Conservation (phyloP, 2,797 vertebrate genomes). For the Sciaenops ocellatus region DNA sequence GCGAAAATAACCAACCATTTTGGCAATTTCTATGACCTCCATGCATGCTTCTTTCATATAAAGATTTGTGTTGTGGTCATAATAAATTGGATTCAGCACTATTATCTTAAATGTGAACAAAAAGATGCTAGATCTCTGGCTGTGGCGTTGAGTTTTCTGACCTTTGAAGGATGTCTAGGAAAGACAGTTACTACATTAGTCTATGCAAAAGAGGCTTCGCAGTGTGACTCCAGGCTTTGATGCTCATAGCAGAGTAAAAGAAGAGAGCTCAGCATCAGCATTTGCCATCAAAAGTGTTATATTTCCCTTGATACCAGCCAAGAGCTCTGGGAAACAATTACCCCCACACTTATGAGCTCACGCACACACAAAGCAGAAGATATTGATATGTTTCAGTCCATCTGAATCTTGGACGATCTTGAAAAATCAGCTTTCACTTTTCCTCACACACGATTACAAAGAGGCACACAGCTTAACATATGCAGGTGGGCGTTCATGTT, state of each 20-base stretch:
- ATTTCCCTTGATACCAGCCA: conserved; percentile 65
- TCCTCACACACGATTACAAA: conserved; percentile 18
- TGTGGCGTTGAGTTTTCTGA: conserved; percentile 35
- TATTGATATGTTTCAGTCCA: conserved; percentile 37
- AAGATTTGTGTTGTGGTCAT: neutral
- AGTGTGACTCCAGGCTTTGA: conserved; percentile 56
- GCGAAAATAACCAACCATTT: neutral
- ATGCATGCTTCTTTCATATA: conserved; percentile 26
- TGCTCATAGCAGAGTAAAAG: conserved; percentile 48
- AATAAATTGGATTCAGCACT: conserved; percentile 6
- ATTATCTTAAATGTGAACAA: conserved; percentile 11
- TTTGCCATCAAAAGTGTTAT: conserved; percentile 70
- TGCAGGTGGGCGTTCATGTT: conserved; percentile 63
- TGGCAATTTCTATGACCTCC: neutral
- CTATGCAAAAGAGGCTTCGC: conserved; percentile 53
- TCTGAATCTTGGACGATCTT: conserved; percentile 39
- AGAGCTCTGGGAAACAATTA: conserved; percentile 68
- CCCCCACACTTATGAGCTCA: conserved; percentile 44
- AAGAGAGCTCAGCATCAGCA: conserved; percentile 55
- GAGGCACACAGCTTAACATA: conserved; percentile 29
- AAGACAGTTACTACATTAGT: conserved; percentile 54
- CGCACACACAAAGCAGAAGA: conserved; percentile 33
- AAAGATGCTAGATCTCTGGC: conserved; percentile 15
- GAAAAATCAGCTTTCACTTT: conserved; percentile 43
- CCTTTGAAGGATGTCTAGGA: conserved; percentile 41